A percentile compares a stretch with the other conserved stretches of the same genome.
Conservation (phyloP, 1,140 invertebrate genomes). For the Vanessa atalanta region DNA sequence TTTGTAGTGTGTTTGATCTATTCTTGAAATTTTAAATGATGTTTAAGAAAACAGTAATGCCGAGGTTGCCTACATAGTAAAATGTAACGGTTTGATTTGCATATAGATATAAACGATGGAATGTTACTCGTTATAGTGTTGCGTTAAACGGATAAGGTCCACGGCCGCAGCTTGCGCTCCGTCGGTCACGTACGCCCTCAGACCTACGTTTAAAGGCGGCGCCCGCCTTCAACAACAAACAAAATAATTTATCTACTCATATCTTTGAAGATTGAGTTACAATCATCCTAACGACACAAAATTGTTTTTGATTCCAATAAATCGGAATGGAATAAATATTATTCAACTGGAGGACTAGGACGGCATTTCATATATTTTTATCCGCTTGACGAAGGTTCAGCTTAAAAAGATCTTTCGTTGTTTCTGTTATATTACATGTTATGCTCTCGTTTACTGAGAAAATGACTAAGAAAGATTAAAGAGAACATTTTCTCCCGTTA, state of each 20-base stretch:
- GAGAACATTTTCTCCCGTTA: constrained; percentile 26
- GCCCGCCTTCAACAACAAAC: constrained; percentile 36
- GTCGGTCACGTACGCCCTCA: constrained; percentile 47
- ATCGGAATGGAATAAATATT: too few species aligned
- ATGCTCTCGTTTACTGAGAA: background rate
- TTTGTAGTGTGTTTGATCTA: constrained; percentile 3
- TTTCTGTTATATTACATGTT: background rate
- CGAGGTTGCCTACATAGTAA: constrained; percentile 18
- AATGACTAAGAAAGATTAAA: constrained; percentile 14
- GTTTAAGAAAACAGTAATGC: constrained; percentile 1
- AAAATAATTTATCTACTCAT: background rate
- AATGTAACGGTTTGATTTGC: constrained; percentile 23
- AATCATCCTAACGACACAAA: background rate
- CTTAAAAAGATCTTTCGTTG: background rate
- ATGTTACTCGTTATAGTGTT: constrained; percentile 29
- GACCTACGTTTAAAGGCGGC: constrained; percentile 31
- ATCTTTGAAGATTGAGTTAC: background rate
- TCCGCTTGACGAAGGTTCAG: too few species aligned
- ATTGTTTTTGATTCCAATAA: too few species aligned
- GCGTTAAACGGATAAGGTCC: constrained; percentile 30
- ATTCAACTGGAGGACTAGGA: too few species aligned
- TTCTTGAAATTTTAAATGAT: constrained; percentile 9
- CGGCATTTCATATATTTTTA: too few species aligned
- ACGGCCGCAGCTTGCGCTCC: constrained; percentile 36
- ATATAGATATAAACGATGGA: constrained; percentile 32